Conservation (phyloP, 1,140 invertebrate species). For the Carcinoscorpius rotundicauda region DNA sequence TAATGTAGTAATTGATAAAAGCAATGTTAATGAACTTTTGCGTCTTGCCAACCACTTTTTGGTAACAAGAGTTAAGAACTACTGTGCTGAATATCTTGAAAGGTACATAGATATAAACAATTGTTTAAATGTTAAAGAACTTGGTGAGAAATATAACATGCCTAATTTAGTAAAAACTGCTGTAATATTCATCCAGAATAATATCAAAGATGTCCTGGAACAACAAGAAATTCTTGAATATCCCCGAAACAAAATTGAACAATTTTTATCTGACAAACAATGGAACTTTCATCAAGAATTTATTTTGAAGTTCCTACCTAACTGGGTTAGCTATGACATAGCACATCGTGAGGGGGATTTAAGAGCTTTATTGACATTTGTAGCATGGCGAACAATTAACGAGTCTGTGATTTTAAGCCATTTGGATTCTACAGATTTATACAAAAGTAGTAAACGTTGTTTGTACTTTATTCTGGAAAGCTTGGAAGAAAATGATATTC, state of each 20-base stretch:
- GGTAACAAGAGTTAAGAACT: slow-evolving; percentile 45
- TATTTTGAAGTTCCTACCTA: slow-evolving; percentile 37
- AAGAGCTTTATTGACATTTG: slow-evolving; percentile 39
- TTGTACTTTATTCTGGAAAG: slow-evolving; percentile 44
- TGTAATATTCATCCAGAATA: slow-evolving; percentile 37
- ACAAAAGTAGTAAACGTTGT: slow-evolving; percentile 38
- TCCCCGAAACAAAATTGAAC: slow-evolving; percentile 28
- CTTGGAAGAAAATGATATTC: slow-evolving; percentile 42
- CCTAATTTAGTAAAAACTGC: slow-evolving; percentile 36
- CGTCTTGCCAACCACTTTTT: slow-evolving; percentile 50
- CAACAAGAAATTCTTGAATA: slow-evolving; percentile 35
- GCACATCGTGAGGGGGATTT: slow-evolving; percentile 39
- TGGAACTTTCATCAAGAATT: slow-evolving; percentile 27
- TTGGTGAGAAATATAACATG: slow-evolving; percentile 43
- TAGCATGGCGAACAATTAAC: slow-evolving; percentile 37
- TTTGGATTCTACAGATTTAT: slow-evolving; percentile 40
- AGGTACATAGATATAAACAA: slow-evolving; percentile 47
- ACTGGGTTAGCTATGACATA: slow-evolving; percentile 41
- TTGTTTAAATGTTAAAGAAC: slow-evolving; percentile 43
- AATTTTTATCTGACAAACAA: slow-evolving; percentile 27
- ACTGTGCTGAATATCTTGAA: slow-evolving; percentile 51
- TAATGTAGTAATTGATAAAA: slow-evolving; percentile 44
- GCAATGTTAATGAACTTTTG: slow-evolving; percentile 48
- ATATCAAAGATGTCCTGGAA: slow-evolving; percentile 39
- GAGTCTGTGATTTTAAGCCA: slow-evolving; percentile 36